Evolutionary conservation across 2,888 invertebrate species (phyloP).

Genomic region (Matsumyia berberina): DNA sequence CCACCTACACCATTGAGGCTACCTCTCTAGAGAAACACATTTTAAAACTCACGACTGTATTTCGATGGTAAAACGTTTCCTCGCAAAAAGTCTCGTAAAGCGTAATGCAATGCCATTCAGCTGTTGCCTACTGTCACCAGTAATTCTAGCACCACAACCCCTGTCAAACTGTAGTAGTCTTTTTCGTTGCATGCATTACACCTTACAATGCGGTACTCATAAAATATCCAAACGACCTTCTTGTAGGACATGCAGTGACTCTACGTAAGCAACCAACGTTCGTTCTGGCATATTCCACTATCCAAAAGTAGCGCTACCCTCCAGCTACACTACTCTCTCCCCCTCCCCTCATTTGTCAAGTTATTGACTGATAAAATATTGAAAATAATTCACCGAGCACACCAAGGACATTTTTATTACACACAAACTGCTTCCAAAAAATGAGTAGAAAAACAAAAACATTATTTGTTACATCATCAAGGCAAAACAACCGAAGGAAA

Average conservation of each 20-base stretch:
- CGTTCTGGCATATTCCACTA: slow-evolving; percentile 13
- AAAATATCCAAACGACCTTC: slow-evolving; percentile 72
- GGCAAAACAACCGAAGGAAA: slow-evolving; percentile 39
- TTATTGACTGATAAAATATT: slow-evolving; percentile 77
- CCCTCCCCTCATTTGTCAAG: slow-evolving; percentile 74
- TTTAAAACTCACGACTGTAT: not conserved
- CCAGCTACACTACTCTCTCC: not conserved
- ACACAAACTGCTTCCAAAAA: slow-evolving; percentile 53
- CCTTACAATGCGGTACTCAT: slow-evolving; percentile 64
- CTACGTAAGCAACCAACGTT: slow-evolving; percentile 30
- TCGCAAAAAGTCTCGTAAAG: slow-evolving; percentile 49
- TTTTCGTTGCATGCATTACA: slow-evolving; percentile 40
- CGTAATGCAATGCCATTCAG: slow-evolving; percentile 53
- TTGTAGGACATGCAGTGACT: slow-evolving; percentile 31
- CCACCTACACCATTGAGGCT: not conserved
- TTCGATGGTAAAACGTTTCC: slow-evolving; percentile 4
- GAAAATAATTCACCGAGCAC: slow-evolving; percentile 73
- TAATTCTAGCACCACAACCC: slow-evolving; percentile 3
- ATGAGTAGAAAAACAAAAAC: slow-evolving; percentile 47
- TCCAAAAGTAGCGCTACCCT: not conserved
- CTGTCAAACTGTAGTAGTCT: not conserved
- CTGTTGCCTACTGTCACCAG: slow-evolving; percentile 63
- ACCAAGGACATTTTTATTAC: slow-evolving; percentile 75
- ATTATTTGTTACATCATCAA: slow-evolving; percentile 72
- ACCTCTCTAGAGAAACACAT: not conserved